These are phyloP conservation scores for Picathartes gymnocephalus DNA, from an alignment of 2,113 vertebrate species.

Conservation along the genomic window DNA sequence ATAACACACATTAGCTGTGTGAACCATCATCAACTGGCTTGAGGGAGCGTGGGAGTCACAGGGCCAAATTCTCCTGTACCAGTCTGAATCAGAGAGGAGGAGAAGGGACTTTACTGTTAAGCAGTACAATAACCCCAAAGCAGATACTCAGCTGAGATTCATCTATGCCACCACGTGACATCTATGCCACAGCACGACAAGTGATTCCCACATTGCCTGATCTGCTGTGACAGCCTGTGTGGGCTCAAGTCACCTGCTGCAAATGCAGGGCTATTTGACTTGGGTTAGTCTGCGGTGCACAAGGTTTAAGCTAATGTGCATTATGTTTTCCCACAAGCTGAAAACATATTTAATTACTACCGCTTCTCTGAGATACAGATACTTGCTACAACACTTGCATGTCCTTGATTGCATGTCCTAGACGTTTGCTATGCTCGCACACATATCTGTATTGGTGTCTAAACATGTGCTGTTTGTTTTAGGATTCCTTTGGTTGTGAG, in stretches of 20 bases:
- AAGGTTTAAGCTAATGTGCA: background rate
- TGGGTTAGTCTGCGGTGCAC: background rate
- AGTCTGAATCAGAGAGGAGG: background rate
- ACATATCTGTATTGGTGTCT: background rate
- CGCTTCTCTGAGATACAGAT: background rate
- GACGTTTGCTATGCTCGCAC: background rate
- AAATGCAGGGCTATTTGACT: background rate
- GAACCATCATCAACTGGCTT: background rate
- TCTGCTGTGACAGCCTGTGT: background rate
- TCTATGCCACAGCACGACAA: fast-evolving
- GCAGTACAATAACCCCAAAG: background rate
- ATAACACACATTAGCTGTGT: background rate
- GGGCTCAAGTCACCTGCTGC: background rate
- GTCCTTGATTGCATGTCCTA: background rate
- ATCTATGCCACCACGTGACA: fast-evolving
- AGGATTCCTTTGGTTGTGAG: background rate
- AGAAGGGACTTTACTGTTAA: background rate
- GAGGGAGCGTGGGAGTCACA: background rate
- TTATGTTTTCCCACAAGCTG: background rate
- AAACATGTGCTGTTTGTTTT: background rate
- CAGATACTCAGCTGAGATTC: background rate
- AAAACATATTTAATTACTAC: background rate
- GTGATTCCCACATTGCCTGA: background rate
- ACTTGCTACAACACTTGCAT: background rate
- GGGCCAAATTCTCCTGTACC: background rate